These are phyloP conservation scores for Homalodisca vitripennis DNA, from an alignment of 1,140 invertebrate genomes.

Conservation along the genomic window DNA sequence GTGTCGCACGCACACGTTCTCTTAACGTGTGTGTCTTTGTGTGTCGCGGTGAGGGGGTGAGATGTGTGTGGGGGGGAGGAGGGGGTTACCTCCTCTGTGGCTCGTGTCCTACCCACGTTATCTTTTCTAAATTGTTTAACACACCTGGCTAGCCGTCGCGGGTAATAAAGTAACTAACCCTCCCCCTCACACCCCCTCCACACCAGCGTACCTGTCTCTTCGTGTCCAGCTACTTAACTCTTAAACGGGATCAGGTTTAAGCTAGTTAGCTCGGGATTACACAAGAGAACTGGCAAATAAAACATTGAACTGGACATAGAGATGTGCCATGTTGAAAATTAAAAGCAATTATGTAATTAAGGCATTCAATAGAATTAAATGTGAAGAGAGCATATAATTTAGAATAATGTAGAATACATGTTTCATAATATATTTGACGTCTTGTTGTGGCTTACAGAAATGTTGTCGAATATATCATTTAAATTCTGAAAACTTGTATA, in stretches of 20 bases:
- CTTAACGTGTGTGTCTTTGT: neutral
- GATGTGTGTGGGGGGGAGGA: neutral
- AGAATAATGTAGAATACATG: too few species aligned
- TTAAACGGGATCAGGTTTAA: neutral
- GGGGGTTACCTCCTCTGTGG: neutral
- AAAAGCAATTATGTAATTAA: neutral
- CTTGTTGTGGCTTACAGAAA: too few species aligned
- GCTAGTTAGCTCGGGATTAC: neutral
- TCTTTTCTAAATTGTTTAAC: slow-evolving; percentile 6
- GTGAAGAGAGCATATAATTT: too few species aligned
- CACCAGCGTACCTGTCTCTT: neutral
- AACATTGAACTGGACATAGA: neutral
- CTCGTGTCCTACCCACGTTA: slow-evolving; percentile 4
- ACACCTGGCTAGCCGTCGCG: slow-evolving; percentile 8
- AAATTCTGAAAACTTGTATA: too few species aligned
- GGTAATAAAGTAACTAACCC: slow-evolving; percentile 9
- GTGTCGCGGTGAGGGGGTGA: neutral
- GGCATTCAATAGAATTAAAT: too few species aligned
- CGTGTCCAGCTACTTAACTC: neutral
- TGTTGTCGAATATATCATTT: too few species aligned
- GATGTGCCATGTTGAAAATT: neutral
- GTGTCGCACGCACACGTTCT: neutral
- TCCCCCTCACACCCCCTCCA: neutral
- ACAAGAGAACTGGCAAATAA: neutral
- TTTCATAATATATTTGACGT: too few species aligned